These are phyloP conservation scores for Caerostris darwini DNA, from an alignment of 1,140 invertebrate genomes.

Conservation along the genomic window DNA sequence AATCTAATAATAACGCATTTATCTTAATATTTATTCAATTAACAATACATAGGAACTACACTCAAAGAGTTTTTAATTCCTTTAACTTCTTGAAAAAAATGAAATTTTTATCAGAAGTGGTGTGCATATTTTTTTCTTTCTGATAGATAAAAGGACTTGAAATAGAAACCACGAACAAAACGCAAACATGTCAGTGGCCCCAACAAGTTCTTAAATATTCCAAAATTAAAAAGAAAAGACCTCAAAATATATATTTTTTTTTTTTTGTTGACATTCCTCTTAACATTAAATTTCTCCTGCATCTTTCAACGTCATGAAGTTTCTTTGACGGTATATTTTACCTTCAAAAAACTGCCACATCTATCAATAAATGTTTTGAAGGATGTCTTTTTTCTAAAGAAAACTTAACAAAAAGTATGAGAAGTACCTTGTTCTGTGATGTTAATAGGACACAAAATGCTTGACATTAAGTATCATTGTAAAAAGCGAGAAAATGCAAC, in stretches of 20 bases:
- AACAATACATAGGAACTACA: too few species aligned
- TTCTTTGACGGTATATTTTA: neutral
- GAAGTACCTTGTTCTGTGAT: neutral
- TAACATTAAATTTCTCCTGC: neutral
- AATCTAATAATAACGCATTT: too few species aligned
- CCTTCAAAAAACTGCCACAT: neutral
- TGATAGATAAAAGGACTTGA: neutral
- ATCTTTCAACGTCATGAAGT: neutral
- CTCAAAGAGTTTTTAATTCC: too few species aligned
- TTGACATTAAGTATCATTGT: neutral
- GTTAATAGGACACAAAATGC: neutral
- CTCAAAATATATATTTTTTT: neutral
- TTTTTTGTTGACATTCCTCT: neutral
- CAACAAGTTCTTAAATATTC: neutral
- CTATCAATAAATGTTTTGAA: neutral
- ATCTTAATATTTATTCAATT: too few species aligned
- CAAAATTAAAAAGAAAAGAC: neutral
- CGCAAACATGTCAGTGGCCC: neutral
- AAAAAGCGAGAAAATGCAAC: neutral
- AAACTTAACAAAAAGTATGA: neutral
- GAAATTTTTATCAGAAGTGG: neutral
- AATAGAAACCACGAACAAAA: neutral
- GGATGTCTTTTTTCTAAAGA: neutral
- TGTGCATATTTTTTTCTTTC: neutral
- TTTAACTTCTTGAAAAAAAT: neutral